These are phyloP conservation scores for Celastrina argiolus DNA, from an alignment of 2,888 invertebrate genomes.

Conservation along the genomic window DNA sequence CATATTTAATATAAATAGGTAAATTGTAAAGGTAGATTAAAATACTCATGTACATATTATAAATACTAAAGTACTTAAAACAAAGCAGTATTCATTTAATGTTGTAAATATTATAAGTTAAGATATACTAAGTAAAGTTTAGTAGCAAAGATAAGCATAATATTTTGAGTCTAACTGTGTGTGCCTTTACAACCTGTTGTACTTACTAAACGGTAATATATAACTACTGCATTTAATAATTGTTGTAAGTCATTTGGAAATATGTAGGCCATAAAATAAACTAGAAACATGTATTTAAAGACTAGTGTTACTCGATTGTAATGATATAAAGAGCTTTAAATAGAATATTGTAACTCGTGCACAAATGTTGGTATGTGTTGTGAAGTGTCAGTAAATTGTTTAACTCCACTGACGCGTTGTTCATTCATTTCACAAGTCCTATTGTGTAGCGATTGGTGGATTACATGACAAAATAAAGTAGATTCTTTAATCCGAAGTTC, in stretches of 20 bases:
- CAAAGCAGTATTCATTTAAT: background rate
- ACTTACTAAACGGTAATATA: background rate
- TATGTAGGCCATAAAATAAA: background rate
- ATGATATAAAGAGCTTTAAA: background rate
- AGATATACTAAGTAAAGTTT: background rate
- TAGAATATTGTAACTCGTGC: slow-evolving; percentile 9
- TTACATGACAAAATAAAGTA: too few relatives aligned
- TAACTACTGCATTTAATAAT: slow-evolving; percentile 13
- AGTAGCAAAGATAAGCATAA: background rate
- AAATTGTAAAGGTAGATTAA: background rate
- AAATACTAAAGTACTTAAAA: slow-evolving; percentile 5
- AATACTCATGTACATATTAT: slow-evolving; percentile 4
- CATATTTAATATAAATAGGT: background rate
- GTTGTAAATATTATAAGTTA: slow-evolving; percentile 11
- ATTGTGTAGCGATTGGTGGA: too few relatives aligned
- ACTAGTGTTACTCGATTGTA: background rate
- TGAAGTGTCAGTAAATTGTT: background rate
- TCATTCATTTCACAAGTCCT: background rate
- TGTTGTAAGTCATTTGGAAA: background rate
- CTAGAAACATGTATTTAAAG: background rate
- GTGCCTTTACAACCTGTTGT: slow-evolving; percentile 16
- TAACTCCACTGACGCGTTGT: background rate
- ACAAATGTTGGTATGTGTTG: background rate
- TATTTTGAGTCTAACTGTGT: slow-evolving; percentile 3
- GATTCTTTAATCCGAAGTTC: too few relatives aligned